Percentiles rank a stretch among this genome's conserved stretches.
Evolutionary conservation across 2,113 vertebrate species (phyloP).

Genomic region (Paraplagusia blochii): DNA sequence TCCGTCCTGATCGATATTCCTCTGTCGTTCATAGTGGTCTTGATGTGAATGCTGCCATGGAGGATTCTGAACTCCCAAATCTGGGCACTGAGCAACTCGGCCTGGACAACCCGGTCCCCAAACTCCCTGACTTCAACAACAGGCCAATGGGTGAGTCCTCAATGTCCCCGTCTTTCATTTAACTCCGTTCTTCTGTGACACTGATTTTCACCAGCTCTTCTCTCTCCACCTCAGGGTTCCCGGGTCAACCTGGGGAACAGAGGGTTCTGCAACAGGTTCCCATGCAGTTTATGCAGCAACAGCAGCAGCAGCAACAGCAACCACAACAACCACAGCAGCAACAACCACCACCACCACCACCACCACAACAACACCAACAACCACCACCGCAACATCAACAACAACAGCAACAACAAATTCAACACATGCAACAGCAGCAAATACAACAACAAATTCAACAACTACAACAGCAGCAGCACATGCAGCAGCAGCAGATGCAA

Average conservation of each 20-base stretch:
- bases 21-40: constrained; percentile 70
- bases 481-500: constrained; percentile 63
- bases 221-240: constrained; percentile 88
- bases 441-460: constrained; percentile 74
- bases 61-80: constrained; percentile 84
- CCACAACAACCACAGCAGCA: constrained; percentile 60
- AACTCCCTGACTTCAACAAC: constrained; percentile 87
- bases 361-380: constrained; percentile 73
- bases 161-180: background rate
- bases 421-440: constrained; percentile 84
- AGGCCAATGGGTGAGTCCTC: constrained; percentile 81
- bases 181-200: background rate
- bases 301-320: constrained; percentile 58
- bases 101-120: constrained; percentile 84
- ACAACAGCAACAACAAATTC: constrained; percentile 68
- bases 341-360: constrained; percentile 62
- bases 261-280: constrained; percentile 91
- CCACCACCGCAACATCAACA: too few species aligned
- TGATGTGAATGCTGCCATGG: constrained; percentile 83
- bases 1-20: constrained; percentile 1
- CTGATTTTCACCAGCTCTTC: background rate
- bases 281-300: constrained; percentile 85
- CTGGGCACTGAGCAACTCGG: constrained; percentile 84
- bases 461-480: constrained; percentile 65
- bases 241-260: constrained; percentile 89